Evolutionary conservation across 2,797 vertebrate species (phyloP), one percentile per base, ranked within the genome.

Genomic region (Lepus oiostolus): DNA sequence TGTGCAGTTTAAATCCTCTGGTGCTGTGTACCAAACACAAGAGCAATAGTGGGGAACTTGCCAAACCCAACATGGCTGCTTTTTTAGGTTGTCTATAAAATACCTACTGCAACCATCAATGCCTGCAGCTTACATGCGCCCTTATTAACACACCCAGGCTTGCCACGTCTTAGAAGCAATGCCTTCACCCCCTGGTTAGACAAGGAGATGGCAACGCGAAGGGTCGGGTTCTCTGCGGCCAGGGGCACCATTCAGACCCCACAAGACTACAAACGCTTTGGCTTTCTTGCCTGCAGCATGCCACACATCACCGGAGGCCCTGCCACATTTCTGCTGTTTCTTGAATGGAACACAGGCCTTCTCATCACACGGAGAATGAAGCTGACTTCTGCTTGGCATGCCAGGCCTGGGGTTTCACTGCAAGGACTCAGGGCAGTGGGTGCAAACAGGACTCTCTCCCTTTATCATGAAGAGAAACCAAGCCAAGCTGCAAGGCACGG

Each of bases 91-190:
- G 70, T 95, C 96, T 93, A 98, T 98, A 97, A 98, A 98, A 94
- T 85, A 97, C 68, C 96, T 98, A 98, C 97, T 98, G 98, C 98
- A 98, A 98, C 98, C 98, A 98, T 97, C 97, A 98, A 97, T 80
- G 95, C 94, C 80, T 92, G 93, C 28, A 90, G 93, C 91, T 98
- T 87, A 91, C 84, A 14, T 38, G 96, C 88, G 97, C 95, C 92
- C 92, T 97, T 96, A 97, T 96, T 97, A 98, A 98, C 81, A 97
- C 95, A 93, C 86, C 94, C 95, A 9, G 97, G 96, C 95, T 98
- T 97, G 97, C 94, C 47, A 0, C 90, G 97, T 96, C 96, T 97
- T 97, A 95, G 97, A 96, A 97, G 96, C 89, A 98, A 97, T 82
- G 91, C 90, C 92, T 97, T 95, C 85, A 63, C 95, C 93, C 95